phyloP scores from a whole-genome alignment of 2,797 vertebrate genomes.

The Mus caroli region DNA sequence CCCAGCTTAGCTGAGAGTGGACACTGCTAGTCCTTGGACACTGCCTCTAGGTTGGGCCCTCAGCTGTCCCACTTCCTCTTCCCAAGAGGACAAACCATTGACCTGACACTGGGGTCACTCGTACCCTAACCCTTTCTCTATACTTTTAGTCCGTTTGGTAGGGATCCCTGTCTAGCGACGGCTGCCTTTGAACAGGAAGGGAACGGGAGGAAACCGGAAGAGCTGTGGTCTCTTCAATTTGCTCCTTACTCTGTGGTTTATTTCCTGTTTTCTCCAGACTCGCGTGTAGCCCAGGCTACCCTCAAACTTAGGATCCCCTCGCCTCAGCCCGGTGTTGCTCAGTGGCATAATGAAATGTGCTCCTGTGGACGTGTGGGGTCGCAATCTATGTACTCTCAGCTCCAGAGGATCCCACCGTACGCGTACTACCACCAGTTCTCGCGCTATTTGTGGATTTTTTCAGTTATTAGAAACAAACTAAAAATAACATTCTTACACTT shows the following conservation, averaged over 20 bases:
- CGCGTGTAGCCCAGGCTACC: neutral
- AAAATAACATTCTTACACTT: neutral
- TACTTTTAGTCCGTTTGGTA: neutral
- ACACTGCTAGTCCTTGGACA: neutral
- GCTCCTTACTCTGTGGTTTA: neutral
- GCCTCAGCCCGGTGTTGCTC: neutral
- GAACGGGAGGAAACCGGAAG: neutral
- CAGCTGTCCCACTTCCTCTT: rapidly evolving
- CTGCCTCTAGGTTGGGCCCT: neutral
- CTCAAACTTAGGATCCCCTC: neutral
- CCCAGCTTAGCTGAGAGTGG: neutral
- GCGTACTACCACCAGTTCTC: neutral
- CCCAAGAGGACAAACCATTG: neutral
- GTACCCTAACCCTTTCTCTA: neutral
- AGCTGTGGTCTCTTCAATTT: neutral
- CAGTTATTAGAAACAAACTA: neutral
- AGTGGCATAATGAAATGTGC: neutral
- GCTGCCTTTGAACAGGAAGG: neutral
- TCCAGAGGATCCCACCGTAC: neutral
- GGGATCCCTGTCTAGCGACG: neutral
- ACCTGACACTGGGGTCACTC: neutral
- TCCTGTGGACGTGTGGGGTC: neutral
- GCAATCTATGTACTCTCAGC: neutral
- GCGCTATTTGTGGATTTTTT: neutral
- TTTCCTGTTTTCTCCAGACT: neutral